These are phyloP conservation scores for Nebria ingens DNA, from an alignment of 1,140 invertebrate species.

Conservation along the genomic window DNA sequence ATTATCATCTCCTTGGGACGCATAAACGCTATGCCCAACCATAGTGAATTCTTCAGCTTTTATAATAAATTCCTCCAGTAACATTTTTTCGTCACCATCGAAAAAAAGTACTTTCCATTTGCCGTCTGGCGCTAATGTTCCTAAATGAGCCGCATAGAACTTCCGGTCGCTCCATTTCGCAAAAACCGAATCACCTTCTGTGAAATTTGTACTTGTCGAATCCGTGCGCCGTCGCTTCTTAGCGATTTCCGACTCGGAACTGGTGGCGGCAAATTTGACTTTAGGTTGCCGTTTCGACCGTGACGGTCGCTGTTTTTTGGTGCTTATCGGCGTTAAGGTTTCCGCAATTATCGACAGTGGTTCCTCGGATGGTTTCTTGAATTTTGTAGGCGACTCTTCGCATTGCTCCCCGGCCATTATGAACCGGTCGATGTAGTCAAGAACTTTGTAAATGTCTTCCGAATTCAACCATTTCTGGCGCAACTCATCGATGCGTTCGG, in stretches of 20 bases:
- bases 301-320: not conserved
- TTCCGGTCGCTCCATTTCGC: slow-evolving; percentile 53
- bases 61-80: slow-evolving; percentile 48
- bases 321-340: slow-evolving; percentile 1
- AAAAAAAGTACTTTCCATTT: slow-evolving; percentile 50
- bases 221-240: not conserved
- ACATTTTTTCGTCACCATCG: slow-evolving; percentile 44
- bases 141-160: slow-evolving; percentile 47
- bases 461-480: not conserved
- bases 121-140: slow-evolving; percentile 39
- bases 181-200: slow-evolving; percentile 41
- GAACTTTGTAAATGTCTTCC: not conserved
- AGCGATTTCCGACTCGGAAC: not conserved
- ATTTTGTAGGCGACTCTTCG: not conserved
- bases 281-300: not conserved
- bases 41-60: slow-evolving; percentile 37
- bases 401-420: not conserved
- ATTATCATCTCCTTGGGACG: slow-evolving; percentile 37
- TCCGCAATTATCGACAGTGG: not conserved
- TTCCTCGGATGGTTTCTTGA: not conserved
- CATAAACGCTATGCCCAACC: slow-evolving; percentile 38
- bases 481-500: not conserved
- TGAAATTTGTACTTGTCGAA: not conserved
- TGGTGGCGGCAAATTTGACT: not conserved
- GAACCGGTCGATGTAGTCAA: not conserved